Evolutionary conservation across 2,888 invertebrate species (phyloP), one percentile per base, ranked within the genome.

Genomic region (Aphodius granarius): DNA sequence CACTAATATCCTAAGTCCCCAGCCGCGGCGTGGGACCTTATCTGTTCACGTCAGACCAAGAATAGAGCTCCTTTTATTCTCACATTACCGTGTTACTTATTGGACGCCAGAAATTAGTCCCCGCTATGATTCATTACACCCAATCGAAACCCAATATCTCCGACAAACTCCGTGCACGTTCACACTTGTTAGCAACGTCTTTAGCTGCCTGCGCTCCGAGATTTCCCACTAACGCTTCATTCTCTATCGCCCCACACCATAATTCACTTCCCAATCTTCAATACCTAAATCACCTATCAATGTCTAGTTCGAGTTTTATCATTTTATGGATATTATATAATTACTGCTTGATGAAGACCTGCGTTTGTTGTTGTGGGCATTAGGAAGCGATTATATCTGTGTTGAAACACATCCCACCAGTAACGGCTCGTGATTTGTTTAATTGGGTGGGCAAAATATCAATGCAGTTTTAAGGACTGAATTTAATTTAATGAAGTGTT

Each of bases 11-110:
- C 75, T 63, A 71, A 79, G 76, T 77, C 76, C 73, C 43, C 71
- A 68, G 43, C 64, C 75, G 68, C 73, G 71, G 63, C 64, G n/a
- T 15, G 73, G 64, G 62, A 21, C 73, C 79, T 79, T 79, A 79
- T 79, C 79, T 78, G 78, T 76, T 79, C 76, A 78, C 78, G 79
- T 78, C 79, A 78, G 78, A 73, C 79, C 70, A 76, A 78, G 77
- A 77, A 79, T 68, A 16, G 75, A 73, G 78, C 17, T 13, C 63
- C 78, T 74, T 76, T 78, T 76, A 77, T 79, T 73, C 79, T 43
- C 64, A 74, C 76, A 79, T 79, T 79, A 73, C 76, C 77, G 73
- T 63, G 77, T 76, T 74, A 77, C 73, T 77, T 76, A 78, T 78
- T 76, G 76, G 75, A 72, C 71, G 70, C 68, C 66, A 43, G 77